phyloP scores from a whole-genome alignment of 1,140 invertebrate species.

The Mamestra configurata region DNA sequence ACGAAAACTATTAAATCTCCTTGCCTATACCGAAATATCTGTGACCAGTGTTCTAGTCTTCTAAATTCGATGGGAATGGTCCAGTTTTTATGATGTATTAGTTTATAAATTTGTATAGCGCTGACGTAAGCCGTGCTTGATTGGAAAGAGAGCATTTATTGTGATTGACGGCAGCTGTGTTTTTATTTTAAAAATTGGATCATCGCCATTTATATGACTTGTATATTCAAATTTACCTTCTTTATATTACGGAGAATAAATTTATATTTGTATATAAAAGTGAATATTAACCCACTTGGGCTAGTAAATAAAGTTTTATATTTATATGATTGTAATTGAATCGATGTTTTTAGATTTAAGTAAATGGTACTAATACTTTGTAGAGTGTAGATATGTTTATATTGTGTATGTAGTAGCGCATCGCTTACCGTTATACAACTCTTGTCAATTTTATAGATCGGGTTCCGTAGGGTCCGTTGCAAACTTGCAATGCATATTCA shows the following conservation, averaged over 20 bases:
- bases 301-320: conserved; percentile 61
- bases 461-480: conserved; percentile 49
- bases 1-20: conserved; percentile 66
- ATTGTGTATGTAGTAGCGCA: conserved; percentile 48
- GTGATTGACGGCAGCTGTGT: conserved; percentile 43
- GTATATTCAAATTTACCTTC: conserved; percentile 60
- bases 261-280: conserved; percentile 64
- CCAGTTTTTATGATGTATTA: conserved; percentile 54
- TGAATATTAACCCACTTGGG: conserved; percentile 56
- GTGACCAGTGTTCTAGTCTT: conserved; percentile 83
- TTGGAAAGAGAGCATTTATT: conserved; percentile 32
- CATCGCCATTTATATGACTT: conserved; percentile 54
- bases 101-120: conserved; percentile 38
- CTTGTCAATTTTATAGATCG: conserved; percentile 47
- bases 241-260: conserved; percentile 57
- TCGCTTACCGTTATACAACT: conserved; percentile 47
- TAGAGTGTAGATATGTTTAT: conserved; percentile 55
- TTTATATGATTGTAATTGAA: conserved; percentile 56
- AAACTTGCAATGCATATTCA: conserved; percentile 45
- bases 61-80: conserved; percentile 60
- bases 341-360: conserved; percentile 57
- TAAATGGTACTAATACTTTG: conserved; percentile 66
- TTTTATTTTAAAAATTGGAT: conserved; percentile 55
- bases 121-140: conserved; percentile 22
- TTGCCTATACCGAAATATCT: conserved; percentile 76